Evolutionary conservation across 2,888 invertebrate genomes (phyloP), one percentile per base, ranked within the genome.

Genomic region (Tubulanus polymorphus): DNA sequence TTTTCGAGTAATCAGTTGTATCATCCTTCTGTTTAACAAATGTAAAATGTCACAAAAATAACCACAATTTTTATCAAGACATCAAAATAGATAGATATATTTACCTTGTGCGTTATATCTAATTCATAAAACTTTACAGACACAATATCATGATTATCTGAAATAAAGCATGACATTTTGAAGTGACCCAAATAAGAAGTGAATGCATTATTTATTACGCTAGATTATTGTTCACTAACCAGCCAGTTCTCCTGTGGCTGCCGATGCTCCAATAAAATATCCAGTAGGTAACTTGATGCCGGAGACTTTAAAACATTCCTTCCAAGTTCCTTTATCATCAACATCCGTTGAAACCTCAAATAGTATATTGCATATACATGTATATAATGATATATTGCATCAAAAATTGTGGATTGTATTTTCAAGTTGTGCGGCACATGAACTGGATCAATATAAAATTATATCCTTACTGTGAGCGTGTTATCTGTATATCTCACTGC

Each of bases 131-230:
- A 85, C 81, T 93, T 90, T 59, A 99, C 84, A 1, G 93, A 88
- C 60, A 93, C 84, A 60, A 99, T 85, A 79, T 99, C 97, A 79
- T 99, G 99, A 79, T 91, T 93, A 83, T 99, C 99, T 59, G 90
- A 88, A 76, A 72, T 47, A 30, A 37, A 18, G 37, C 15, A 23
- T 30, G 3, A 50, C 10, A 12, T 8, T 50, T 27, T 25, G 37
- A 26, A 10, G 25, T 2, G 6, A 28, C 10, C 0, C 8, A 53
- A 29, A 12, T 25, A 27, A 54, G 53, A 20, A 30, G 12, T 30
- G 18, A 5, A 27, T 12, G 18, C 18, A 8, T 12, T 27, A 37
- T 23, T 26, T 15, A 29, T 50, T n/a, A 45, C 8, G 2, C 6
- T 1, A 18, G 20, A 35, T 20, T 25, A 10, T 25, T 23, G 32